Conservation (phyloP, 2,888 invertebrate genomes). For the Oscheius myriophilus region DNA sequence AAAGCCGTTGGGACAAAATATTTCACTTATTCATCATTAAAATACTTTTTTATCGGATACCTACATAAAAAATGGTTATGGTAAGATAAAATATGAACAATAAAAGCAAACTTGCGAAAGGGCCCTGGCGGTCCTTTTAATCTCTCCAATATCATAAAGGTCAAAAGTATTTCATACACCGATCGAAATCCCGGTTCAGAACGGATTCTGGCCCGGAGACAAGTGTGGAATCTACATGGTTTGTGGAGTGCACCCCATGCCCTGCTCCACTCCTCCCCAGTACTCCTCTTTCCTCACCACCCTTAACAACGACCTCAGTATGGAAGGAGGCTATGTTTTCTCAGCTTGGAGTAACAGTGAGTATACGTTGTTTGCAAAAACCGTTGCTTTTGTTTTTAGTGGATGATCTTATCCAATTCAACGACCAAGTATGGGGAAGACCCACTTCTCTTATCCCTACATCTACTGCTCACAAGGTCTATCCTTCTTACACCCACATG, state of each 20-base stretch:
- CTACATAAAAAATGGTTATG: too few relatives aligned
- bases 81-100: too few relatives aligned
- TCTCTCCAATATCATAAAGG: too few relatives aligned
- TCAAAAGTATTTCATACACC: too few relatives aligned
- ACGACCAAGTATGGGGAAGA: slow-evolving; percentile 55
- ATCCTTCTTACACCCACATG: slow-evolving; percentile 51
- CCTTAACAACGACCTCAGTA: slow-evolving; percentile 39
- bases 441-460: slow-evolving; percentile 56
- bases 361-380: neutral
- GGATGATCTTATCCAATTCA: slow-evolving; percentile 58
- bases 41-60: too few relatives aligned
- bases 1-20: too few relatives aligned
- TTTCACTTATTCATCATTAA: too few relatives aligned
- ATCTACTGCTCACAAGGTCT: slow-evolving; percentile 45
- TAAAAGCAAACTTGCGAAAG: too few relatives aligned
- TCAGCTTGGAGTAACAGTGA: slow-evolving; percentile 51
- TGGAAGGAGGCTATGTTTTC: slow-evolving; percentile 42
- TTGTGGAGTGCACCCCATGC: slow-evolving; percentile 37
- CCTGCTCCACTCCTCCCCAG: slow-evolving; percentile 23
- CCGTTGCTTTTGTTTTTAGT: slow-evolving; percentile 33
- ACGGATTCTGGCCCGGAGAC: slow-evolving; percentile 58
- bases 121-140: too few relatives aligned
- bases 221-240: slow-evolving; percentile 38
- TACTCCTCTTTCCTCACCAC: slow-evolving; percentile 39
- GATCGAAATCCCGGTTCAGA: too few relatives aligned